Evolutionary conservation across 2,113 vertebrate species (phyloP).

Genomic region (Prionailurus bengalensis): DNA sequence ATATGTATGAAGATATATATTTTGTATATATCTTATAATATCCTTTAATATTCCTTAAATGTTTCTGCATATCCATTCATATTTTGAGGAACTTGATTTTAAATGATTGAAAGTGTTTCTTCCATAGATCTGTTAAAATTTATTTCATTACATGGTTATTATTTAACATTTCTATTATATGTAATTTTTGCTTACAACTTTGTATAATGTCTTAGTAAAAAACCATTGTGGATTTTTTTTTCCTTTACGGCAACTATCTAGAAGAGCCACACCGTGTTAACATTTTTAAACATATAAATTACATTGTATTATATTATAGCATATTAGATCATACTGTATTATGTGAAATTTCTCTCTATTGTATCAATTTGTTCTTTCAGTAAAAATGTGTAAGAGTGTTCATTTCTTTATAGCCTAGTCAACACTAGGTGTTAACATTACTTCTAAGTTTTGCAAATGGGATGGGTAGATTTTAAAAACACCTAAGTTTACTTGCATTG

Average conservation of each 20-base stretch:
- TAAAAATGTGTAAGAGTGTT: background rate
- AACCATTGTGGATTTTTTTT: background rate
- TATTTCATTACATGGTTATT: background rate
- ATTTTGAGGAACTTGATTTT: background rate
- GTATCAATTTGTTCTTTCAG: background rate
- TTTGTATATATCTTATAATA: background rate
- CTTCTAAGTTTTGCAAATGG: background rate
- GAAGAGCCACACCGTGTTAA: background rate
- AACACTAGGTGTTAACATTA: background rate
- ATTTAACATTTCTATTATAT: background rate
- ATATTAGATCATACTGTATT: background rate
- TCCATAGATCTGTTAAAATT: background rate
- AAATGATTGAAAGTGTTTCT: background rate
- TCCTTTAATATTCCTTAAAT: background rate
- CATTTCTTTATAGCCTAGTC: background rate
- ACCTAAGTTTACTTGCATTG: background rate
- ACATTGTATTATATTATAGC: background rate
- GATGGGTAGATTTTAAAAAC: background rate
- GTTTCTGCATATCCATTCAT: background rate
- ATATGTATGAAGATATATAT: background rate
- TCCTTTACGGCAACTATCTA: background rate
- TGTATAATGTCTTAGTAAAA: background rate
- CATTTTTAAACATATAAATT: background rate
- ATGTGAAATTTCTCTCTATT: slow-evolving; percentile 9
- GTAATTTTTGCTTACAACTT: background rate